A percentile compares a stretch with the other conserved stretches of the same genome.
phyloP scores from a whole-genome alignment of 2,113 vertebrate genomes.

The Petroica traversi region DNA sequence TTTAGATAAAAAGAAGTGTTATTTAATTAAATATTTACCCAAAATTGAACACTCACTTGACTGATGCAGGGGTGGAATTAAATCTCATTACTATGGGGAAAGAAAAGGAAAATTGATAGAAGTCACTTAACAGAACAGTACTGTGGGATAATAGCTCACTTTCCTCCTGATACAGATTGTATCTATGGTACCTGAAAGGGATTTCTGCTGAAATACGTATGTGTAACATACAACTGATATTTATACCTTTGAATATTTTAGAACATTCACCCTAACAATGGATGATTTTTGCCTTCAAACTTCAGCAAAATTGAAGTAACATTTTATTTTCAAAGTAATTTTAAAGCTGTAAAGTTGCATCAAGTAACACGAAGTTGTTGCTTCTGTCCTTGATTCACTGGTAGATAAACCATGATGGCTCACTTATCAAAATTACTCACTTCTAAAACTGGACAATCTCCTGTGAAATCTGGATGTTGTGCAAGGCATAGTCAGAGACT shows the following conservation, averaged over 20 bases:
- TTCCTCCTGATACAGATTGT: too few relatives aligned
- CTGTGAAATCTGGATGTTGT: not conserved
- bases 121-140: not conserved
- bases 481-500: not conserved
- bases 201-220: not conserved
- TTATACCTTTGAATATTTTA: not conserved
- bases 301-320: not conserved
- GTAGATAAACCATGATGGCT: too few relatives aligned
- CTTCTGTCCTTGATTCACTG: not conserved
- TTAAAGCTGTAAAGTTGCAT: accelerated
- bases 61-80: not conserved
- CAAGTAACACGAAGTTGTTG: not conserved
- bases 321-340: not conserved
- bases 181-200: too few relatives aligned
- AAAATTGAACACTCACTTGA: not conserved
- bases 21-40: not conserved
- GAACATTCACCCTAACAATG: not conserved
- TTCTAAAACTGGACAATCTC: not conserved
- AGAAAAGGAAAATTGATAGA: not conserved
- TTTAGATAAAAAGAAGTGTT: not conserved
- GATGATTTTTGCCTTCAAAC: not conserved
- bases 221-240: not conserved
- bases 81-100: not conserved
- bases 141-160: not conserved
- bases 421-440: not conserved